Evolutionary conservation across 2,888 invertebrate species (phyloP).

Genomic region (Clostera curtula): DNA sequence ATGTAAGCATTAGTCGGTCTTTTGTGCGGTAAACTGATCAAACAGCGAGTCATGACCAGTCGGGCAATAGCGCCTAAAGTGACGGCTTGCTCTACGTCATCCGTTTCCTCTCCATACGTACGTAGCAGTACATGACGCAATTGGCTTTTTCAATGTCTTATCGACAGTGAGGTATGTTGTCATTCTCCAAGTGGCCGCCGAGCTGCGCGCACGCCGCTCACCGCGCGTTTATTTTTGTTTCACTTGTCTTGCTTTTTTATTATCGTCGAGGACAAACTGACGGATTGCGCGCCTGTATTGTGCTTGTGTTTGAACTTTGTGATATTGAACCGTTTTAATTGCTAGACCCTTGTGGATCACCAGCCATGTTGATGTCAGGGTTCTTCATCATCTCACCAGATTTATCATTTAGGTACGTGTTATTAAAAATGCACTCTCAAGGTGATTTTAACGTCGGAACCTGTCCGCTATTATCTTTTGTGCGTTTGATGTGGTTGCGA

Average conservation of each 20-base stretch:
- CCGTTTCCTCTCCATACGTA: slow-evolving; percentile 66
- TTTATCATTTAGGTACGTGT: slow-evolving; percentile 64
- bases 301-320: slow-evolving; percentile 67
- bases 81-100: slow-evolving; percentile 65
- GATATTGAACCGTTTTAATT: slow-evolving; percentile 46
- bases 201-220: slow-evolving; percentile 61
- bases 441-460: slow-evolving; percentile 34
- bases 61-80: slow-evolving; percentile 53
- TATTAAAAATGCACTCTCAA: slow-evolving; percentile 33
- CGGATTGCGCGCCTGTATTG: slow-evolving; percentile 58
- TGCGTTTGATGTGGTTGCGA: slow-evolving; percentile 37
- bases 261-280: slow-evolving; percentile 65
- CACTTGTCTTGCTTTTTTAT: slow-evolving; percentile 57
- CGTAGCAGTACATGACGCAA: slow-evolving; percentile 72
- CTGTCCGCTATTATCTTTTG: slow-evolving; percentile 28
- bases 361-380: slow-evolving; percentile 65
- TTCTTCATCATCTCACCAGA: slow-evolving; percentile 64
- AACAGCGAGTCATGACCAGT: slow-evolving; percentile 47
- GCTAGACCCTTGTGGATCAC: slow-evolving; percentile 32
- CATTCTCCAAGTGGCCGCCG: slow-evolving; percentile 63
- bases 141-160: slow-evolving; percentile 75
- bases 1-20: no score
- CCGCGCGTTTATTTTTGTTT: slow-evolving; percentile 52
- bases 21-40: slow-evolving; percentile 36
- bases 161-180: slow-evolving; percentile 69